Evolutionary conservation across 2,113 vertebrate genomes (phyloP).

Genomic region (Pelobates fuscus): DNA sequence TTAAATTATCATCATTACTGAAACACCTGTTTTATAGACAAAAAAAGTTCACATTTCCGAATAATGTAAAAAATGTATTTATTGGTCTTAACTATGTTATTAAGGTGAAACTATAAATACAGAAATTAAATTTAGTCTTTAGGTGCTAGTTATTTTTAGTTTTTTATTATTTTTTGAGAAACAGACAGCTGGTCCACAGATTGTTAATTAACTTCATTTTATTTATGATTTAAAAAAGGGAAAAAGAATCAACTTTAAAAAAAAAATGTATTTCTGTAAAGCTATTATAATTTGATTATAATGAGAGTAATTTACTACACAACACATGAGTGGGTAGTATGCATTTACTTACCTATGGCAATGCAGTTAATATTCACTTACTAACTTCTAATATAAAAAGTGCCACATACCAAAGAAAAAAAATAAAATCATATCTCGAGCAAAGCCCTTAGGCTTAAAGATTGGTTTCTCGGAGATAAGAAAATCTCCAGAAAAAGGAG

Average conservation of each 20-base stretch:
- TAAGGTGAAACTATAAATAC: neutral
- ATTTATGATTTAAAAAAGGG: neutral
- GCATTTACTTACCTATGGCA: neutral
- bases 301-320: too few species aligned
- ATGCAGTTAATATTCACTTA: neutral
- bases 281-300: too few species aligned
- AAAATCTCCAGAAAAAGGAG: conserved; percentile 4
- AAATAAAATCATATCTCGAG: conserved; percentile 6
- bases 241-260: neutral
- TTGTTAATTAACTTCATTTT: too few species aligned
- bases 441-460: conserved; percentile 13
- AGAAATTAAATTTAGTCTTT: neutral
- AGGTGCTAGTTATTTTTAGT: neutral
- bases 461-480: conserved; percentile 33
- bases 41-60: conserved; percentile 44
- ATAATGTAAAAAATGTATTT: conserved; percentile 37
- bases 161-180: neutral
- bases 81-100: conserved; percentile 20
- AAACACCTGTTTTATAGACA: conserved; percentile 49
- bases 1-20: conserved; percentile 49
- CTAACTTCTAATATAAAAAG: neutral
- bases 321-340: neutral
- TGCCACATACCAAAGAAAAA: neutral
- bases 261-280: too few species aligned
- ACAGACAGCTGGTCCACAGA: too few species aligned